phyloP scores from a whole-genome alignment of 2,113 vertebrate genomes.

The Recurvirostra avosetta region DNA sequence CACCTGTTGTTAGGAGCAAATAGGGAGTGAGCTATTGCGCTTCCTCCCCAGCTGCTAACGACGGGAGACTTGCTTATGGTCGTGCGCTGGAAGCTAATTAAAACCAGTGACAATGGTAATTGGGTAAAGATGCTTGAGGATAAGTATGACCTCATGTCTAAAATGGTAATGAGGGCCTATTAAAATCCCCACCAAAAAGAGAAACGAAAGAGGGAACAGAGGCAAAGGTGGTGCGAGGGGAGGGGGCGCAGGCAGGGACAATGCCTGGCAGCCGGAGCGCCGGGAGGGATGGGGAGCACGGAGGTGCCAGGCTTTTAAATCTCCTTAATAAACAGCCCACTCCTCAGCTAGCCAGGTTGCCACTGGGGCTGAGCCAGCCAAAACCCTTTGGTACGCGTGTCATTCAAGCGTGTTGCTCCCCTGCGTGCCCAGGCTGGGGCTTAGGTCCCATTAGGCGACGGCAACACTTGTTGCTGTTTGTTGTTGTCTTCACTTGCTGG shows the following conservation, averaged over 20 bases:
- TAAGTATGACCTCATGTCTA: constrained; percentile 67
- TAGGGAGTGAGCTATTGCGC: neutral
- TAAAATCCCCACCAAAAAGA: constrained; percentile 30
- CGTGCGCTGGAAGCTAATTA: constrained; percentile 57
- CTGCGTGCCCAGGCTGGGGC: no score
- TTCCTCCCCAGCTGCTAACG: neutral
- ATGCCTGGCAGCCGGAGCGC: neutral
- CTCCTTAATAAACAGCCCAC: neutral
- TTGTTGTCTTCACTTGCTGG: no score
- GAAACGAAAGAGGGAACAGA: neutral
- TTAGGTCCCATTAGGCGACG: no score
- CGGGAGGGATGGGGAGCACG: fast-evolving
- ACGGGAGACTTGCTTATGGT: neutral
- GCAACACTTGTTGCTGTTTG: no score
- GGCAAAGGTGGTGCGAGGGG: neutral
- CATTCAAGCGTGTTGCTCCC: no score
- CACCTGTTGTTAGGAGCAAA: neutral
- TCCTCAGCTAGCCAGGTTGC: no score
- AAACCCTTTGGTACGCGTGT: no score
- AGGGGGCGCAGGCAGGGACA: neutral
- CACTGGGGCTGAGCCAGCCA: no score
- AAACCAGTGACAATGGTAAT: constrained; percentile 48
- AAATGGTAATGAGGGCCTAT: constrained; percentile 62
- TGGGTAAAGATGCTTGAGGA: constrained; percentile 56
- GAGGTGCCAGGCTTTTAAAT: neutral